Evolutionary conservation across 2,888 invertebrate species (phyloP), one percentile per base, ranked within the genome.

Genomic region (Meiosimyza decipiens): DNA sequence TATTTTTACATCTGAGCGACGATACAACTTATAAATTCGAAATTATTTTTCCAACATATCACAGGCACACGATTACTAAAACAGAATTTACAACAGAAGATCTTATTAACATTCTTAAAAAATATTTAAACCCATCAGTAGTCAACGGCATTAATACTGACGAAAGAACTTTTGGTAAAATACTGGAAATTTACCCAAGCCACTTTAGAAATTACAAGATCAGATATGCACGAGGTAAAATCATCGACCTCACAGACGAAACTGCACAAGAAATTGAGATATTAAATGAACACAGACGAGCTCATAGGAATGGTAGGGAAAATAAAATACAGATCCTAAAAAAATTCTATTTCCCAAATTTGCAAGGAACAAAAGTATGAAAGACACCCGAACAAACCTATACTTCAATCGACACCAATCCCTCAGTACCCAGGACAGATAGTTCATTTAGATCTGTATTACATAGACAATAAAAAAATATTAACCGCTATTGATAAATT

Each of bases 131-230:
- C 22, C 22, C 22, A 22, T 22, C 22, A 22, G 22, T 22, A 3
- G 22, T 22, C 1, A 22, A 22, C 22, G 59, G 72, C 22, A 52
- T 74, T 12, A 65, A 74, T 12, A 65, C 69, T 49, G 28, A 51
- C 15, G 72, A 74, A 51, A 47, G 18, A 15, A 65, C 52, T 18
- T 47, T 69, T 13, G 74, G 71, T 6, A 51, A 59, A 50, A 66
- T 66, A 52, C 71, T 65, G 60, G 71, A 73, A 49, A 55, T 75
- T 13, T 75, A 57, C 50, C 68, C 71, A 5, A 15, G 33, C 40
- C 54, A 68, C 60, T 75, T 75, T 28, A 72, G 65, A 18, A 68
- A 72, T 40, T 74, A 75, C 18, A 57, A 54, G 18, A 50, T 71
- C 7, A 65, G 68, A 64, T 73, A 63, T 22, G 13, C 72, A 33